Conservation (phyloP, 2,888 invertebrate genomes). For the Leucozona laternaria region DNA sequence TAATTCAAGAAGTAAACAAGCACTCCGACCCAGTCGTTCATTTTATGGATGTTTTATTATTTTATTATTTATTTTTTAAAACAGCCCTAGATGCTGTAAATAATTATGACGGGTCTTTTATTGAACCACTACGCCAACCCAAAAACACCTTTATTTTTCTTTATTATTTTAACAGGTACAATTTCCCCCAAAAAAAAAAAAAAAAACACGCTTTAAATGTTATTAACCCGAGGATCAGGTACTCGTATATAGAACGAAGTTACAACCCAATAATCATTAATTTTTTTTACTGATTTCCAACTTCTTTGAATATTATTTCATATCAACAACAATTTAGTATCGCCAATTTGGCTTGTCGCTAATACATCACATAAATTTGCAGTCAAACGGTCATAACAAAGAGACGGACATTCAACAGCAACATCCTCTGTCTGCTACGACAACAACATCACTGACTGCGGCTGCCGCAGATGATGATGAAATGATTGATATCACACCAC, state of each 20-base stretch:
- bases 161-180: slow-evolving; percentile 5
- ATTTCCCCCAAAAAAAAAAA: neutral
- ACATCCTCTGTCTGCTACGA: slow-evolving; percentile 77
- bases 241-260: slow-evolving; percentile 5
- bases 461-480: slow-evolving; percentile 85
- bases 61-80: neutral
- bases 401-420: slow-evolving; percentile 80
- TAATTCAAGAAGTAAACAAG: neutral
- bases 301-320: slow-evolving; percentile 49
- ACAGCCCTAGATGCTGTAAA: neutral
- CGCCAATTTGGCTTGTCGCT: slow-evolving; percentile 65
- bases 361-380: slow-evolving; percentile 75
- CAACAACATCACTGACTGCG: slow-evolving; percentile 79
- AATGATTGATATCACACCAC: slow-evolving; percentile 88
- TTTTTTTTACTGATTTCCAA: slow-evolving; percentile 6
- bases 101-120: slow-evolving; percentile 1
- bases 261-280: slow-evolving; percentile 12
- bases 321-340: slow-evolving; percentile 54
- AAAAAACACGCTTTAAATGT: slow-evolving; percentile 25
- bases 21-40: no score
- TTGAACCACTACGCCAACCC: neutral
- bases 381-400: slow-evolving; percentile 81
- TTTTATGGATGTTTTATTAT: neutral
- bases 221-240: slow-evolving; percentile 20
- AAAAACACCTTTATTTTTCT: neutral